These are phyloP conservation scores for Elmis aenea DNA, from an alignment of 2,888 invertebrate genomes.

Conservation along the genomic window DNA sequence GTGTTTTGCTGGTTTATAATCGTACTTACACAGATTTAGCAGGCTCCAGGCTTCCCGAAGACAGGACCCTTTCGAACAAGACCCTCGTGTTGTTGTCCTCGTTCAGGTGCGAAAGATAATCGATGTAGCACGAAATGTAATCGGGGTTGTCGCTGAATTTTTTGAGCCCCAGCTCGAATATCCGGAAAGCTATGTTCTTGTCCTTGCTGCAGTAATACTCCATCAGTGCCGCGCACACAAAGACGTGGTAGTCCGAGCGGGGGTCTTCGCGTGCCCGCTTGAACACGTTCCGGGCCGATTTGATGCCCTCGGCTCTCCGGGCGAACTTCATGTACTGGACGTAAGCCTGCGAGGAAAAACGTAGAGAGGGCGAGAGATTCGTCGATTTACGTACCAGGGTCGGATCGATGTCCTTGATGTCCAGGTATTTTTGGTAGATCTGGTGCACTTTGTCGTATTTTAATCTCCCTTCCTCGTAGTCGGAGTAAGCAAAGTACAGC, in stretches of 20 bases:
- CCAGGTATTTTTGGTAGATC: constrained; percentile 89
- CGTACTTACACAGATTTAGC: constrained; percentile 79
- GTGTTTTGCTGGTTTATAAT: too few relatives aligned
- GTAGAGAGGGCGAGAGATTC: too few relatives aligned
- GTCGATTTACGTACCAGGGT: constrained; percentile 84
- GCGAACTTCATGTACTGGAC: constrained; percentile 99
- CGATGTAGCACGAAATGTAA: constrained; percentile 92
- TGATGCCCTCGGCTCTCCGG: constrained; percentile 94
- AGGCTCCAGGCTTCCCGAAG: constrained; percentile 83
- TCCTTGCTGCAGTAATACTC: constrained; percentile 99
- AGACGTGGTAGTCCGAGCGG: constrained; percentile 84
- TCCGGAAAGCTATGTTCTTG: constrained; percentile 91
- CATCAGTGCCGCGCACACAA: constrained; percentile 95
- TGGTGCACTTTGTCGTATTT: constrained; percentile 95
- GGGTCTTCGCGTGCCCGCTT: constrained; percentile 91
- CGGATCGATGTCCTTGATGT: constrained; percentile 88
- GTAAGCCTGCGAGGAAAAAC: constrained; percentile 63
- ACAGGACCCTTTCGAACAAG: constrained; percentile 94
- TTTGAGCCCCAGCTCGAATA: constrained; percentile 96
- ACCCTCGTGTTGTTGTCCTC: constrained; percentile 99
- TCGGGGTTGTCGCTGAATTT: constrained; percentile 94
- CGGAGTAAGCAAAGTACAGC: constrained; percentile 96
- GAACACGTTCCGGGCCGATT: constrained; percentile 91
- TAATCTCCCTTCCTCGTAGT: constrained; percentile 95
- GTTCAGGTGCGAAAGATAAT: constrained; percentile 95